Conservation (phyloP, 2,888 invertebrate species). For the Iphiclides podalirius region DNA sequence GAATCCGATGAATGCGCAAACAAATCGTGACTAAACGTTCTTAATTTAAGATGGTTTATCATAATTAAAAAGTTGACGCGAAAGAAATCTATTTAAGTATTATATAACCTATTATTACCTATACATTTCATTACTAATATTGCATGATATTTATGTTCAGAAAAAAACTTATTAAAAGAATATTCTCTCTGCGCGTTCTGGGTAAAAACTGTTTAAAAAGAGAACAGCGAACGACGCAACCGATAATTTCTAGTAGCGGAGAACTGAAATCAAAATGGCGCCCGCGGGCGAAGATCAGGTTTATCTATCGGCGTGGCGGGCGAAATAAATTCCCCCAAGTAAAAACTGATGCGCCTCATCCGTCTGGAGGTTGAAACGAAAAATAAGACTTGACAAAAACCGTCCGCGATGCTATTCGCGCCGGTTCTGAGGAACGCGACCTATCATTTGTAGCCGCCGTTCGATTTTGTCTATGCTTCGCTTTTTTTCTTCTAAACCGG, state of each 20-base stretch:
- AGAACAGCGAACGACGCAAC: constrained; percentile 25
- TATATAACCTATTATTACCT: too few species aligned
- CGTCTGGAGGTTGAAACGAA: constrained; percentile 55
- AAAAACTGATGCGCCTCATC: constrained; percentile 68
- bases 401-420: constrained; percentile 36
- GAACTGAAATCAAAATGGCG: constrained; percentile 69
- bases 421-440: constrained; percentile 42
- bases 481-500: constrained; percentile 12
- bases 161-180: not conserved
- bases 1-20: not conserved
- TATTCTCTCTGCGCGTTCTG: not conserved
- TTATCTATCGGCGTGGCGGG: constrained; percentile 46
- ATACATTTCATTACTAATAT: too few species aligned
- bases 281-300: constrained; percentile 53
- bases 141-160: too few species aligned
- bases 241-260: constrained; percentile 65
- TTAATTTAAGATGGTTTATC: too few species aligned
- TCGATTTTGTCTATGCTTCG: constrained; percentile 51
- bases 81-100: too few species aligned
- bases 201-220: not conserved
- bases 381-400: constrained; percentile 54
- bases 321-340: constrained; percentile 48
- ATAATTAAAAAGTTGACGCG: too few species aligned
- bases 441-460: constrained; percentile 43
- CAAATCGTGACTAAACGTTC: not conserved